Base-by-base conservation (phyloP, 1,140 invertebrate species). In the Bombus waltoni region DNA sequence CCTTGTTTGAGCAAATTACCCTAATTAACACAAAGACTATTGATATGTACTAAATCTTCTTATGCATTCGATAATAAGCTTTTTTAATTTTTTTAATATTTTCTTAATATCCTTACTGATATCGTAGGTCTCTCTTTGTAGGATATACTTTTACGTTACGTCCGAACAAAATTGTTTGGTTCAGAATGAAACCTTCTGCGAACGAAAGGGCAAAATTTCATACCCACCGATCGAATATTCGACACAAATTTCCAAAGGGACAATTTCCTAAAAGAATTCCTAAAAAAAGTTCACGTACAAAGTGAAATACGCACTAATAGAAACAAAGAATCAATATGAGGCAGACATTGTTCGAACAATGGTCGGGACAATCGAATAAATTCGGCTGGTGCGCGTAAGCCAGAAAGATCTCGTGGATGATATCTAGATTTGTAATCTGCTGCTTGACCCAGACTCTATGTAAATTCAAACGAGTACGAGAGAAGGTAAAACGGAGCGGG, bases 391-490 rank as follows among this genome's bases (percentile, higher is more conserved):
- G 40, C 28, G 53, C 15, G 47, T 65, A 32, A 78, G 28, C 57
- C 35, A 22, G 75, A 25, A 15, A 65, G 42, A 65, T 66, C 65
- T n/a, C n/a, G 32, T 44, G 79, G 74, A 32, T 70, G 79, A 74
- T 81, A 87, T 86, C 75, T 62, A 75, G 62, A 85, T 82, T 89
- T 90, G 85, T 90, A 90, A 90, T 90, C 88, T 85, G 76, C 77
- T 65, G 88, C 76, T 89, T 82, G 82, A 90, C 86, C 88, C 57
- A 32, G 38, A 74, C 42, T 90, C 82, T 80, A 87, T 91, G 89
- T 91, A 89, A 89, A 87, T 91, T 73, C 87, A 77, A 35, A 35
- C 47, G 47, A 53, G 32, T 42, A n/a, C 13, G 10, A 5, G 28
- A 35, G n/a, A 35, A 28, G 47, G 73, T 38, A 28, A 59, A 81